Base-by-base conservation (phyloP, 2,888 invertebrate species). In the Ligdia adustata region DNA sequence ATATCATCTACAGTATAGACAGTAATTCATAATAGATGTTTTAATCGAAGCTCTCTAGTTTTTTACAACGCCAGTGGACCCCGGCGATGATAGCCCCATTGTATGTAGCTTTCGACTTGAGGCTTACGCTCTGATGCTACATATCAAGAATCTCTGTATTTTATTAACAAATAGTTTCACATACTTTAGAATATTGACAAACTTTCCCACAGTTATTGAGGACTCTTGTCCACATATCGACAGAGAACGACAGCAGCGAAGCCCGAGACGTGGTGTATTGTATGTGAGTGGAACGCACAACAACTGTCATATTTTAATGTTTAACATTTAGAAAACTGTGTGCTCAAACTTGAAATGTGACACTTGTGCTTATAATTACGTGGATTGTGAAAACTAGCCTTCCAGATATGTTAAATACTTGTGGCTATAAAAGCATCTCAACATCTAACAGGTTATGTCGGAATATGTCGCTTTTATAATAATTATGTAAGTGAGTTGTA, bases 71-170 rank as follows among this genome's bases (percentile, higher is more conserved):
- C 48, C 42, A 20, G 48, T 33, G 48, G 42, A 38, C 33, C 22
- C 49, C 54, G 48, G 51, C 26, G 31, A 46, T 40, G 9, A 11
- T 48, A 46, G 46, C 50, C 48, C 49, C 47, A 42, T 53, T 60
- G 57, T 62, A 65, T 67, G 75, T 69, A 72, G 76, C 76, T 77
- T 76, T 68, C 72, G 77, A 72, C 77, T 72, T 62, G 60, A 73
- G 81, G 79, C 81, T 78, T 75, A 66, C 75, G 75, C 79, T 78
- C 70, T 66, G 56, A 72, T 64, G 73, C 75, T 76, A 85, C 84
- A 85, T 87, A 86, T 86, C 86, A 86, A 75, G 83, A 86, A 85
- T 85, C 85, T 86, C 84, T 78, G 65, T 72, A 65, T 66, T 54
- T 65, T 67, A 73, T 57, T 61, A 62, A n/a, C n/a, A n/a, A n/a